Evolutionary conservation across 2,797 vertebrate genomes (phyloP), one percentile per base, ranked within the genome.

Genomic region (Falco peregrinus): DNA sequence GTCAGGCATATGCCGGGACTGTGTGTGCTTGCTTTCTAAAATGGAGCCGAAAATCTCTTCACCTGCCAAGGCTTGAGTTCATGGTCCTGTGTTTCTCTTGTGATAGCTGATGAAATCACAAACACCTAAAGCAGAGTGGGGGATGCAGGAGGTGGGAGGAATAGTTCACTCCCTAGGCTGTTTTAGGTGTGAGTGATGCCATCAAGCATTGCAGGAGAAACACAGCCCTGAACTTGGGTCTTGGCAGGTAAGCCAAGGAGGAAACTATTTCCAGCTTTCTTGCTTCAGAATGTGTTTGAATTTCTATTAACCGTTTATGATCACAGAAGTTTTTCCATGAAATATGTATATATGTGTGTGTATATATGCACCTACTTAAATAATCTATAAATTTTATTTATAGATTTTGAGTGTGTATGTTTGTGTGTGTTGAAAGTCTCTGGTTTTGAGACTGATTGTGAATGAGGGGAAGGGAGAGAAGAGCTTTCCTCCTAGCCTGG

Each of bases 151-250:
- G 78, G 60, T 81, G 59, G 59, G 74, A 92, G 89, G 47, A 93
- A 68, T 80, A 80, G 53, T 88, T 93, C 50, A 70, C 61, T 96
- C 61, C 69, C 71, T 89, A 45, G 53, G 56, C 70, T 83, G 26
- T 71, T 95, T 67, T 71, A 96, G 80, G 78, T 87, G 86, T 90
- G 73, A 96, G 77, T 96, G 95, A 96, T 95, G 60, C 77, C 88
- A 93, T 94, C 70, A 93, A 65, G n/a, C 53, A 86, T 39, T 89
- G 67, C 73, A 89, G 70, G 76, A 90, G 60, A 77, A 96, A 67
- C n/a, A 86, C 63, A 93, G 65, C 33, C 35, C 47, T 92, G 92
- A 96, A 95, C 70, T 70, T 92, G 86, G 53, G 31, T 88, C 65
- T 95, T 95, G 94, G 84, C 85, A 91, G 93, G 67, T 96, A 91